phyloP scores from a whole-genome alignment of 2,113 vertebrate genomes.

The Ancistrus triradiatus region DNA sequence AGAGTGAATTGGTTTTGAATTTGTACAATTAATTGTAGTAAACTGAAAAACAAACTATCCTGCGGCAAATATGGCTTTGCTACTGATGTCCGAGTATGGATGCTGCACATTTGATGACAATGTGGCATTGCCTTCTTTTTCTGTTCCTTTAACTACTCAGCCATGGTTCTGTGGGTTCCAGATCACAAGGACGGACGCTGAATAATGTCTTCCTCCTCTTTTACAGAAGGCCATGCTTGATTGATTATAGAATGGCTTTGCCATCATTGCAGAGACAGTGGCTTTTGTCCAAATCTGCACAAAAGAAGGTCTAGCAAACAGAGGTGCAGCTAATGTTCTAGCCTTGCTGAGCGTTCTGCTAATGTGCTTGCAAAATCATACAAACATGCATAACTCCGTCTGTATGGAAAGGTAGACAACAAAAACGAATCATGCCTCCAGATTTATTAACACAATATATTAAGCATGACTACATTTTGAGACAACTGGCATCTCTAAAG shows the following conservation, averaged over 20 bases:
- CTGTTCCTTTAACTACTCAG: conserved; percentile 68
- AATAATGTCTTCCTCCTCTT: conserved; percentile 79
- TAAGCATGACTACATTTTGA: too few relatives aligned
- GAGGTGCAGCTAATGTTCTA: conserved; percentile 60
- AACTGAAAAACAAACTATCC: too few relatives aligned
- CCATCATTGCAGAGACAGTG: conserved; percentile 69
- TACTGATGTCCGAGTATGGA: too few relatives aligned
- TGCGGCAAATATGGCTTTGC: too few relatives aligned
- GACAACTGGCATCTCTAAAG: too few relatives aligned
- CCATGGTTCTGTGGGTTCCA: conserved; percentile 71
- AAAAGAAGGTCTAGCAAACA: conserved; percentile 60
- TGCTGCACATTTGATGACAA: too few relatives aligned
- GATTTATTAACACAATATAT: too few relatives aligned
- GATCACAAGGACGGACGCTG: conserved; percentile 74
- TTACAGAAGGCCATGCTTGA: conserved; percentile 70
- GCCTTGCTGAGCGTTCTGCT: conserved; percentile 38
- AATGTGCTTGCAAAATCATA: background rate
- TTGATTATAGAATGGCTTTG: conserved; percentile 75
- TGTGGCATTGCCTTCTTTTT: conserved; percentile 33
- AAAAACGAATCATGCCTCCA: too few relatives aligned
- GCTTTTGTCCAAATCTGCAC: conserved; percentile 71
- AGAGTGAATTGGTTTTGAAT: too few relatives aligned
- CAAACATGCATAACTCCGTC: background rate
- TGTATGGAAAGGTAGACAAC: too few relatives aligned
- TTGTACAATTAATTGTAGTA: too few relatives aligned